Evolutionary conservation across 2,113 vertebrate genomes (phyloP).

Genomic region (Gracilinanus agilis): DNA sequence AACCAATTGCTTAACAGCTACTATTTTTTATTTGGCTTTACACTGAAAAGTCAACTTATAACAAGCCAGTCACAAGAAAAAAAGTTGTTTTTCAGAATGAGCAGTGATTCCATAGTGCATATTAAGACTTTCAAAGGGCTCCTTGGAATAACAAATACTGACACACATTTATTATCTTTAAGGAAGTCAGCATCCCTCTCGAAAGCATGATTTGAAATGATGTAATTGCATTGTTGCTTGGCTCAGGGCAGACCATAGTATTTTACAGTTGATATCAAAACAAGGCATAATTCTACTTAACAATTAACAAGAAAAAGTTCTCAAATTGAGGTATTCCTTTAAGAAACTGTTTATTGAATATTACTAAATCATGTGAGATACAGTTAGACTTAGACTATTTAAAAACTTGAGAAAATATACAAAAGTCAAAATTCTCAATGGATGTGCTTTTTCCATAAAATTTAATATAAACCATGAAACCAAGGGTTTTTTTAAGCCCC

Average conservation of each 20-base stretch:
- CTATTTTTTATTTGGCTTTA: conserved; percentile 77
- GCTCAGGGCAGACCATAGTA: conserved; percentile 64
- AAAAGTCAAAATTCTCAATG: conserved; percentile 80
- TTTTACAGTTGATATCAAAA: conserved; percentile 52
- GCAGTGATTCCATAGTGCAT: conserved; percentile 61
- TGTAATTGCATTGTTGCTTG: conserved; percentile 55
- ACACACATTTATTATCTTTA: conserved; percentile 56
- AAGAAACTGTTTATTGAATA: conserved; percentile 69
- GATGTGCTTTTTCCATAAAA: conserved; percentile 73
- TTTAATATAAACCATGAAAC: conserved; percentile 82
- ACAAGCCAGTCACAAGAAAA: conserved; percentile 71
- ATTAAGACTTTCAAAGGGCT: conserved; percentile 62
- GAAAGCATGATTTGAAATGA: conserved; percentile 27
- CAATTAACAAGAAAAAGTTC: conserved; percentile 66
- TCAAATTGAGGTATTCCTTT: conserved; percentile 82
- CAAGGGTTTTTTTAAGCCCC: conserved; percentile 73
- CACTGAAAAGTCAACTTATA: conserved; percentile 79
- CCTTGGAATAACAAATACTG: conserved; percentile 43
- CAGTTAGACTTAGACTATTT: conserved; percentile 68
- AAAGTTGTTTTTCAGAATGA: conserved; percentile 70
- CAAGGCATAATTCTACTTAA: conserved; percentile 45
- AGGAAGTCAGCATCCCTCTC: conserved; percentile 23
- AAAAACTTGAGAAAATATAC: conserved; percentile 81
- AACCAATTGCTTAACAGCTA: conserved; percentile 56
- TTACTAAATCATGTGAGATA: conserved; percentile 78